A percentile compares a stretch with the other conserved stretches of the same genome.
Conservation (phyloP, 2,888 invertebrate species). For the Idaea straminata region DNA sequence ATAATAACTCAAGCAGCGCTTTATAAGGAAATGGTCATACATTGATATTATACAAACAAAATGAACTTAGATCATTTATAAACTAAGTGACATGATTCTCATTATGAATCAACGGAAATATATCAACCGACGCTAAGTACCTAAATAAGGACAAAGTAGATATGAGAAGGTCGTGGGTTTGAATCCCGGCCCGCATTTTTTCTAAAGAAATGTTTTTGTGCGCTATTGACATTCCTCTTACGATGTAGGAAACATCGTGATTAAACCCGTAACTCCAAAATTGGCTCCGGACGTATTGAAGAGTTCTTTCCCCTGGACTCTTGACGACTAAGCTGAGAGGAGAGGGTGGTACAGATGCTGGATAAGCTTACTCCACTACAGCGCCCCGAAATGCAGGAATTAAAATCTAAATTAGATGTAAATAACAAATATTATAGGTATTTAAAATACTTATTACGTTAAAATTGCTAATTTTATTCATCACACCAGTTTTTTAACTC, state of each 20-base stretch:
- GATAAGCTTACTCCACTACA: too few species aligned
- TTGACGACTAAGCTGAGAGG: too few species aligned
- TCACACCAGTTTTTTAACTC: neutral
- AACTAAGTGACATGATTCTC: slow-evolving; percentile 18
- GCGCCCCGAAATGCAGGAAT: too few species aligned
- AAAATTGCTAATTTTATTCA: neutral
- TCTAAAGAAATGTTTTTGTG: too few species aligned
- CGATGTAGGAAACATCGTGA: too few species aligned
- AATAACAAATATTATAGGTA: too few species aligned
- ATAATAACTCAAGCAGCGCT: neutral
- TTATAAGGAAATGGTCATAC: neutral
- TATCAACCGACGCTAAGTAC: slow-evolving; percentile 8
- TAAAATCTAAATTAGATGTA: too few species aligned
- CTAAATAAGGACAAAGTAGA: neutral
- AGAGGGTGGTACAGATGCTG: too few species aligned
- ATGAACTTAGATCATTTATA: slow-evolving; percentile 16
- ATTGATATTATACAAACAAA: slow-evolving; percentile 6
- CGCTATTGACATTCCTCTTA: too few species aligned
- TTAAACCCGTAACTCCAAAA: too few species aligned
- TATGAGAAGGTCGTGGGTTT: neutral
- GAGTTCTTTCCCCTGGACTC: too few species aligned
- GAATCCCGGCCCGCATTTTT: slow-evolving; percentile 11
- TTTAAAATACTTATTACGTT: neutral
- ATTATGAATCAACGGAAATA: slow-evolving; percentile 23
- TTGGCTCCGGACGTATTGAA: too few species aligned